Evolutionary conservation across 2,888 invertebrate genomes (phyloP), one percentile per base, ranked within the genome.

Genomic region (Apeira syringaria): DNA sequence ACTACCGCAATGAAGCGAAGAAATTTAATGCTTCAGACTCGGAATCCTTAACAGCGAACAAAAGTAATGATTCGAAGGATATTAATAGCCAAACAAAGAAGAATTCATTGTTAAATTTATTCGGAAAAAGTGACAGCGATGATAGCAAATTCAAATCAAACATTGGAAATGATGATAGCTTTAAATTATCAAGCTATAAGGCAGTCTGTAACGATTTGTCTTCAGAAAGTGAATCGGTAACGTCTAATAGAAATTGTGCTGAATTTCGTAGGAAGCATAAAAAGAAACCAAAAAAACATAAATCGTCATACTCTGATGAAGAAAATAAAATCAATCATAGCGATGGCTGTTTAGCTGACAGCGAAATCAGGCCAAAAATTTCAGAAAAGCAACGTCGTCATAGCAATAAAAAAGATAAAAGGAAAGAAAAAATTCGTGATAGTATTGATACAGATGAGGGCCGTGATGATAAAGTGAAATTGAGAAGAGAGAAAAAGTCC

Each of bases 231-330:
- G 91, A 91, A 71, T 84, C 78, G 25, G 68, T 80, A 47, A 65
- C 67, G 56, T 78, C 76, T 49, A 77, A 83, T 68, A 79, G 86
- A 76, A 56, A 82, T 62, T 7, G 31, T 5, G 78, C 72, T 10
- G 94, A 94, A 64, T 69, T 91, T 30, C 91, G 95, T 5, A 95
- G 94, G 70, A 96, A 95, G 68, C 96, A 96, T 68, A 96, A 95
- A 77, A 96, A 96, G 89, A 96, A 95, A 66, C 95, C 95, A 69
- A 96, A 94, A 75, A 94, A 94, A 15, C 93, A 94, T 55, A 96
- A 95, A 69, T 92, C 91, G 53, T 91, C 92, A 5, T 84, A 92
- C 42, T 92, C 92, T 28, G 93, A 93, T 54, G 92, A 92, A 27
- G 88, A 91, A 42, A 74, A 63, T 26, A 92, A 91, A 74, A 54